These are phyloP conservation scores for Platynereis dumerilii DNA, from an alignment of 2,888 invertebrate genomes.

Conservation along the genomic window DNA sequence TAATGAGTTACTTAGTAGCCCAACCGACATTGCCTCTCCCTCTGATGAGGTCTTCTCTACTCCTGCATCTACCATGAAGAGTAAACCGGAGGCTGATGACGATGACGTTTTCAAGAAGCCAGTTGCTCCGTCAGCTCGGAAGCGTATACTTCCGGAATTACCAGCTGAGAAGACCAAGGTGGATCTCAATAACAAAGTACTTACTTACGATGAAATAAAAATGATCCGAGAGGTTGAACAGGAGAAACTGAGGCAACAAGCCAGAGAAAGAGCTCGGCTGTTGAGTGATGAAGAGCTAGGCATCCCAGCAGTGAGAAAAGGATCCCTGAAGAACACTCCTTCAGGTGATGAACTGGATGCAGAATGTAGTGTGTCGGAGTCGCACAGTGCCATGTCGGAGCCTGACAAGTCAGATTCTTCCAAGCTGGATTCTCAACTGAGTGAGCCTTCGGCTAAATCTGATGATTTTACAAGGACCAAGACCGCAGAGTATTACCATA, in stretches of 20 bases:
- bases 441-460: conserved; percentile 10
- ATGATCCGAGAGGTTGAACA: conserved; percentile 26
- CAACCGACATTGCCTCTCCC: conserved; percentile 27
- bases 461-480: too few relatives aligned
- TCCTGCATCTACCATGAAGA: conserved; percentile 47
- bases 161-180: conserved; percentile 9
- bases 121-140: neutral
- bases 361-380: neutral
- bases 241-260: conserved; percentile 66
- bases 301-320: conserved; percentile 28
- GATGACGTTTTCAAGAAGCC: neutral
- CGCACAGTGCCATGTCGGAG: neutral
- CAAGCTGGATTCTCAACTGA: conserved; percentile 16
- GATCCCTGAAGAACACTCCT: neutral
- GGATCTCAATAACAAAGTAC: neutral
- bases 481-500: neutral
- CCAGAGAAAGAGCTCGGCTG: conserved; percentile 72
- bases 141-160: conserved; percentile 7
- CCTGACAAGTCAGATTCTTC: neutral
- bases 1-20: conserved; percentile 23
- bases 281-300: conserved; percentile 79
- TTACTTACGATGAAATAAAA: neutral
- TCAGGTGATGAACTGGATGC: too few relatives aligned
- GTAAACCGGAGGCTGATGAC: conserved; percentile 24
- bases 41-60: conserved; percentile 46